Conservation (phyloP, 2,797 vertebrate genomes). For the Alca torda region DNA sequence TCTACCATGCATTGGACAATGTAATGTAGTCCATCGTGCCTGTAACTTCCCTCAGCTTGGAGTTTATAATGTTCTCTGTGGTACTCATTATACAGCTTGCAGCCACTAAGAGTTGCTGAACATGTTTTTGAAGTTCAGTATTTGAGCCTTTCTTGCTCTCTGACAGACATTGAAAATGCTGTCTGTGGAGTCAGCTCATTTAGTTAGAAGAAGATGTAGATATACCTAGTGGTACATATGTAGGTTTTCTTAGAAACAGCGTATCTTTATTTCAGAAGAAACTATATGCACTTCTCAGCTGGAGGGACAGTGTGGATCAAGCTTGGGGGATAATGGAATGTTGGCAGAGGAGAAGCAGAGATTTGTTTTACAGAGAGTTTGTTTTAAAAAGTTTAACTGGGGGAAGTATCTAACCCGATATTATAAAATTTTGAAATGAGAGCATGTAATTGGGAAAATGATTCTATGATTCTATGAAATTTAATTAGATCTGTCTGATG, state of each 20-base stretch:
- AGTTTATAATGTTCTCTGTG: neutral
- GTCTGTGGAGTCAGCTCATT: neutral
- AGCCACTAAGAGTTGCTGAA: conserved; percentile 14
- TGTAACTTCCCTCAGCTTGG: neutral
- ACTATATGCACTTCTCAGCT: neutral
- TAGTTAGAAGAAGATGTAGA: neutral
- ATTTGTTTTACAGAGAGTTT: neutral
- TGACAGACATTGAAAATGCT: neutral
- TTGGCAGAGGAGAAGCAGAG: neutral
- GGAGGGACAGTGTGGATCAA: neutral
- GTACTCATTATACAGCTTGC: conserved; percentile 15
- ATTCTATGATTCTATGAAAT: neutral
- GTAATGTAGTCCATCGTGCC: neutral
- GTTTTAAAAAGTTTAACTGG: neutral
- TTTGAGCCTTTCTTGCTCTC: neutral
- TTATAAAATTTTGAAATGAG: conserved; percentile 1
- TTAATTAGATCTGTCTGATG: neutral
- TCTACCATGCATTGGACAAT: neutral
- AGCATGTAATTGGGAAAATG: neutral
- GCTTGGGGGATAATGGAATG: neutral
- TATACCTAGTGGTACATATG: neutral
- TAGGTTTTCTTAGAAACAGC: neutral
- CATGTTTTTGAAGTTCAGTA: neutral
- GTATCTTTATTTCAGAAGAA: neutral
- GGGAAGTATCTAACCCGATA: neutral